Percentiles rank a stretch among this genome's conserved stretches.
Conservation (phyloP, 2,797 vertebrate genomes). For the Morus bassanus region DNA sequence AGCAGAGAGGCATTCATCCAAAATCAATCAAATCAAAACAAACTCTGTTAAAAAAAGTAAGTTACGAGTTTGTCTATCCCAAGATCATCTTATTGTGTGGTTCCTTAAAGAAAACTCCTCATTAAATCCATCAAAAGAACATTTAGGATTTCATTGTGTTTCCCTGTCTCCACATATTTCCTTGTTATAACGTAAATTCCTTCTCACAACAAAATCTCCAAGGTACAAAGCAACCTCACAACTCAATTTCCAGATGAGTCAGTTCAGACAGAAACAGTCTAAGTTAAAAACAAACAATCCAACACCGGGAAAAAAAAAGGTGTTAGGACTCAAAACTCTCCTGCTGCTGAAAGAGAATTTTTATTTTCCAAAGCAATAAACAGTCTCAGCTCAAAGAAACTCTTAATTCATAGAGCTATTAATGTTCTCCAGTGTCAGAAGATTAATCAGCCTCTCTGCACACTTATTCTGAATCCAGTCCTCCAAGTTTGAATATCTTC, state of each 20-base stretch:
- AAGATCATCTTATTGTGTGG: constrained; percentile 9
- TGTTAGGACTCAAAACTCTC: not conserved
- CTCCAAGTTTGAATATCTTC: not conserved
- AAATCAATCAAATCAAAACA: constrained; percentile 56
- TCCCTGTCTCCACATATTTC: constrained; percentile 10
- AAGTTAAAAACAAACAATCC: constrained; percentile 8
- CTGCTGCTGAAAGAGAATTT: not conserved
- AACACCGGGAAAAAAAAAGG: not conserved
- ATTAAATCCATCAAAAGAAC: constrained; percentile 38
- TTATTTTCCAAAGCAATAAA: not conserved
- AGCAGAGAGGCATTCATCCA: constrained; percentile 35
- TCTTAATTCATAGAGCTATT: not conserved
- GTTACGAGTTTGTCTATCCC: not conserved
- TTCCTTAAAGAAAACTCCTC: constrained; percentile 35
- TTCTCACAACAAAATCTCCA: not conserved
- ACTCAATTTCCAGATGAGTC: constrained; percentile 28
- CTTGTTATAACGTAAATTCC: not conserved
- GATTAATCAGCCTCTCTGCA: constrained; percentile 5
- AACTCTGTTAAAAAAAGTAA: not conserved
- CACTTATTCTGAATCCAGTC: not conserved
- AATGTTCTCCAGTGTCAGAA: not conserved
- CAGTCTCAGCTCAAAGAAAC: not conserved
- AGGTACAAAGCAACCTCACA: not conserved
- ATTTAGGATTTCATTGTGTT: not conserved
- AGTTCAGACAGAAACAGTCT: constrained; percentile 16